Percentiles rank a stretch among this genome's conserved stretches.
Evolutionary conservation across 2,797 vertebrate genomes (phyloP).

Genomic region (Rhabdophis nuchalis): DNA sequence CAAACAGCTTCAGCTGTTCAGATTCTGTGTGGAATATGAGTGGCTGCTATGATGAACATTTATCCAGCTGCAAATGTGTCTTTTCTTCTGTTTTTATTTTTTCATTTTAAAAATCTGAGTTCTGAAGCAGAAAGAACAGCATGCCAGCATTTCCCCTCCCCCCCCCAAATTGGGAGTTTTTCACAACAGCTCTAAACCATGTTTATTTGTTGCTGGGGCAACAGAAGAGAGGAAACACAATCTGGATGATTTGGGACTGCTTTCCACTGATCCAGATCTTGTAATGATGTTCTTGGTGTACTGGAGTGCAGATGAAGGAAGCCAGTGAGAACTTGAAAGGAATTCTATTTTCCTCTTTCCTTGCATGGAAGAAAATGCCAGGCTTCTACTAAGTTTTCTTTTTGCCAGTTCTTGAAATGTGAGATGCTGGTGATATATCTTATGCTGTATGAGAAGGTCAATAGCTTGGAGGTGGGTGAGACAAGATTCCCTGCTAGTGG

Average conservation of each 20-base stretch:
- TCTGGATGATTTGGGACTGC: background rate
- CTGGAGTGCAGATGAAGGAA: background rate
- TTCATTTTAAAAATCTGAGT: background rate
- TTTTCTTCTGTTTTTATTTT: background rate
- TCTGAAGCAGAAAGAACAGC: background rate
- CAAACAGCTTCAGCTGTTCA: background rate
- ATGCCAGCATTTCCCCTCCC: background rate
- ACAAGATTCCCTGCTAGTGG: background rate
- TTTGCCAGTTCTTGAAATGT: background rate
- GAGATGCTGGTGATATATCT: background rate
- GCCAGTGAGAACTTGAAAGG: background rate
- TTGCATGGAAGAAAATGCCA: background rate
- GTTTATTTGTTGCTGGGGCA: background rate
- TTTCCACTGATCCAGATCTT: background rate
- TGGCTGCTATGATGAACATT: background rate
- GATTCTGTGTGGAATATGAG: background rate
- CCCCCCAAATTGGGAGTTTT: background rate
- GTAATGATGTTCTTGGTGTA: background rate
- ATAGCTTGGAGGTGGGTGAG: background rate
- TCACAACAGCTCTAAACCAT: background rate
- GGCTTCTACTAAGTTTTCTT: background rate
- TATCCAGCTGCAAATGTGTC: background rate
- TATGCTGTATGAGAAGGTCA: background rate
- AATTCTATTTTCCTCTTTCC: background rate
- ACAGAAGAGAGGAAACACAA: background rate